These are phyloP conservation scores for Cynopterus sphinx DNA, from an alignment of 2,797 vertebrate species.

Conservation along the genomic window DNA sequence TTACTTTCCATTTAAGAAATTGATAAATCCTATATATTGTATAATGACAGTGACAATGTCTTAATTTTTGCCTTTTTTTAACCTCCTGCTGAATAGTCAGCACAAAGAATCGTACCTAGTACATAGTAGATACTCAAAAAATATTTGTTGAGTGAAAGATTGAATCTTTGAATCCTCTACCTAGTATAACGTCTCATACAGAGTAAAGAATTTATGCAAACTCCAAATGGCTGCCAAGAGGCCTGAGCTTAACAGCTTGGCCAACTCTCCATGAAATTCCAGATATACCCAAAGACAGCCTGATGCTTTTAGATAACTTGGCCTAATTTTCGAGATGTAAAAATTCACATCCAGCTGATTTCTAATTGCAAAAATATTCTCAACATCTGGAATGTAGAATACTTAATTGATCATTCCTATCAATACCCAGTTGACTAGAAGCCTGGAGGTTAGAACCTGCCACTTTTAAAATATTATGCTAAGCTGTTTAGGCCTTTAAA, in stretches of 20 bases:
- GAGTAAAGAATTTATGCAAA: constrained; percentile 17
- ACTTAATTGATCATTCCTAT: constrained; percentile 58
- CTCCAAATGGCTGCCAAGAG: not conserved
- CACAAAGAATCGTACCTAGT: not conserved
- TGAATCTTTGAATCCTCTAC: not conserved
- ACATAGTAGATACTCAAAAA: not conserved
- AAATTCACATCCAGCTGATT: constrained; percentile 59
- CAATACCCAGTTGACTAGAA: constrained; percentile 52
- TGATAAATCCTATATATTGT: not conserved
- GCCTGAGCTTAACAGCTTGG: constrained; percentile 13
- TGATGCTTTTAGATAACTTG: constrained; percentile 47
- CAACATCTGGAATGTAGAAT: constrained; percentile 65
- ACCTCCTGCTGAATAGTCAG: not conserved
- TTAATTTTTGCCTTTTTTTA: not conserved
- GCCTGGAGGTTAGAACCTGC: constrained; percentile 66
- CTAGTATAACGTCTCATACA: not conserved
- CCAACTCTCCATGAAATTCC: constrained; percentile 28
- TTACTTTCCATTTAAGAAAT: not conserved
- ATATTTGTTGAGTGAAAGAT: not conserved
- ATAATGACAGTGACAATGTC: not conserved
- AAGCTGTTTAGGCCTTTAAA: constrained; percentile 58
- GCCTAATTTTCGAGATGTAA: constrained; percentile 49
- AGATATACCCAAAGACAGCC: constrained; percentile 2
- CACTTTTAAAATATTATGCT: constrained; percentile 66
- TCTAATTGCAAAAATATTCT: constrained; percentile 61